Conservation (phyloP, 2,113 vertebrate species). For the Choloepus hoffmanni region DNA sequence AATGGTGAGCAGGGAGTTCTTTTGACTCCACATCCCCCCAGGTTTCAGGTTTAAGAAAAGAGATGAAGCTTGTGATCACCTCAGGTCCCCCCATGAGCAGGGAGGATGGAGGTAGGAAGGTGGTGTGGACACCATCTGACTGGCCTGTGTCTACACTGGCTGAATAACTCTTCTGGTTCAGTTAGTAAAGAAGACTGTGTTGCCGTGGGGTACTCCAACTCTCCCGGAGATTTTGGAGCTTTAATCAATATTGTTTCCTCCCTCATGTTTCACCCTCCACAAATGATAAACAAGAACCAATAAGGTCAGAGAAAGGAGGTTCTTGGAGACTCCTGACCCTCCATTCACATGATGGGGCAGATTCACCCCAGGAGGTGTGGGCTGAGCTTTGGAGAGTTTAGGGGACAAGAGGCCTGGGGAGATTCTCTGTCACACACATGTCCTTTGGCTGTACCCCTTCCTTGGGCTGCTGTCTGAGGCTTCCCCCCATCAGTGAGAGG, state of each 20-base stretch:
- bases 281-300: neutral
- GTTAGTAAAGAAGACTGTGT: accelerated
- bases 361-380: neutral
- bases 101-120: neutral
- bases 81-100: neutral
- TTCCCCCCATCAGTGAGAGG: neutral
- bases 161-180: neutral
- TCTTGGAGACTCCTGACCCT: neutral
- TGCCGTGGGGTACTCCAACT: neutral
- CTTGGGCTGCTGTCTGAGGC: neutral
- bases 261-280: neutral
- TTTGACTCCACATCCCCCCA: neutral
- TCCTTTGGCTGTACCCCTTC: neutral
- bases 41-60: slow-evolving; percentile 29
- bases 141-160: neutral
- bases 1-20: neutral
- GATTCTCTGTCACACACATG: neutral
- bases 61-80: neutral
- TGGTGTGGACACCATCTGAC: neutral
- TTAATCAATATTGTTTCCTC: neutral
- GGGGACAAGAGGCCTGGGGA: neutral
- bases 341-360: neutral
- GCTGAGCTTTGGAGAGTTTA: neutral
- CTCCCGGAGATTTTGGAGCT: neutral
- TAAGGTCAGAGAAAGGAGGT: neutral